Evolutionary conservation across 2,888 invertebrate species (phyloP).

Genomic region (Dorcus hopei): DNA sequence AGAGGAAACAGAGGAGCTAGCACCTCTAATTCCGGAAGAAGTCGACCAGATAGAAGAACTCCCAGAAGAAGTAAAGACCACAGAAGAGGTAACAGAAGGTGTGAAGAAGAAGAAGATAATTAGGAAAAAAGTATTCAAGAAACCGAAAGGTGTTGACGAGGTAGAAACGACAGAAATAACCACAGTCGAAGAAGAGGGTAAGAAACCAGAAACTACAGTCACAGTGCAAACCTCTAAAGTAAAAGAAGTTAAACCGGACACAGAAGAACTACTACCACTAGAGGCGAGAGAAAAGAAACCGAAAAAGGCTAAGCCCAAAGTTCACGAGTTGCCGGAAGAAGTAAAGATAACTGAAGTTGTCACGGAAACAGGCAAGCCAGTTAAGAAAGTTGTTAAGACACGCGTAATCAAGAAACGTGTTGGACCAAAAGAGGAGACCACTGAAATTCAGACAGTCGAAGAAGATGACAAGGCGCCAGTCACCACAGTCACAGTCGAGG

Average conservation of each 20-base stretch:
- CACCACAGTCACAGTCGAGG: slow-evolving; percentile 38
- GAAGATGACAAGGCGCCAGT: slow-evolving; percentile 39
- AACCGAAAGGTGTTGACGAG: slow-evolving; percentile 39
- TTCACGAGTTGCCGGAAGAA: slow-evolving; percentile 27
- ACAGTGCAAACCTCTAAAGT: slow-evolving; percentile 16
- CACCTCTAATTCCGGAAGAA: slow-evolving; percentile 28
- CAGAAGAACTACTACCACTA: slow-evolving; percentile 16
- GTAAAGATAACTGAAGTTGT: slow-evolving; percentile 41
- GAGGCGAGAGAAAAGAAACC: slow-evolving; percentile 16
- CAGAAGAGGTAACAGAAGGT: slow-evolving; percentile 40
- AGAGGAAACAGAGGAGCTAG: slow-evolving; percentile 22
- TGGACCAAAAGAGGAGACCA: slow-evolving; percentile 32
- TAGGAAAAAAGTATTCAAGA: slow-evolving; percentile 49
- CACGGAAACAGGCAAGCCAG: slow-evolving; percentile 37
- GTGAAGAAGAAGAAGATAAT: slow-evolving; percentile 31
- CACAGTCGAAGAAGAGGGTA: slow-evolving; percentile 39
- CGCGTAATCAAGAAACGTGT: slow-evolving; percentile 22
- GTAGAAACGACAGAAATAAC: slow-evolving; percentile 42
- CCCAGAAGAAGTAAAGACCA: slow-evolving; percentile 32
- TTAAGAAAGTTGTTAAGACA: slow-evolving; percentile 33
- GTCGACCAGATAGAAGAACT: slow-evolving; percentile 35
- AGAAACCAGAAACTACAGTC: slow-evolving; percentile 37
- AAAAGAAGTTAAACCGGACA: slow-evolving; percentile 18
- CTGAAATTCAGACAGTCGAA: slow-evolving; percentile 40
- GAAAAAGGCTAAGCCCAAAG: slow-evolving; percentile 25